phyloP scores from a whole-genome alignment of 2,797 vertebrate species.

The Capromys pilorides region DNA sequence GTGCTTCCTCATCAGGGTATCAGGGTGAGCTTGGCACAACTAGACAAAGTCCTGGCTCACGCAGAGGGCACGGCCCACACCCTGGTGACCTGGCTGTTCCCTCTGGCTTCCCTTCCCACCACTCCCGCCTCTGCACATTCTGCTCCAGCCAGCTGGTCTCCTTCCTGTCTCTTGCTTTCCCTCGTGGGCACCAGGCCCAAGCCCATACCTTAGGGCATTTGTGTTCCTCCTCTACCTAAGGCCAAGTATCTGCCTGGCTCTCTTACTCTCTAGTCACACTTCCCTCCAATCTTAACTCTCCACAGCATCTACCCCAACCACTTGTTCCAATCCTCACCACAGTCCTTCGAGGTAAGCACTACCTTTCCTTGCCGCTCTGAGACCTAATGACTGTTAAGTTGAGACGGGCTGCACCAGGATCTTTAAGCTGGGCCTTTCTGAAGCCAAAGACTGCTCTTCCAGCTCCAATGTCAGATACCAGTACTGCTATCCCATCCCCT shows the following conservation, averaged over 20 bases:
- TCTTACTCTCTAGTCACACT: neutral
- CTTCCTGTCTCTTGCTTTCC: neutral
- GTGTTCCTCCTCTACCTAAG: neutral
- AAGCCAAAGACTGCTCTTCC: neutral
- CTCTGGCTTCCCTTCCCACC: neutral
- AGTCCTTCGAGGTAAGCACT: neutral
- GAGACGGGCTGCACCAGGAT: neutral
- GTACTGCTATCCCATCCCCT: neutral
- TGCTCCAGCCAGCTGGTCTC: neutral
- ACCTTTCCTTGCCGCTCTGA: neutral
- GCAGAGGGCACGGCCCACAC: neutral
- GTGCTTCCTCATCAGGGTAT: neutral
- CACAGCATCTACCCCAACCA: neutral
- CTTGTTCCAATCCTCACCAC: neutral
- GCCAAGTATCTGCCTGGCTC: neutral
- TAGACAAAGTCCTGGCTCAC: neutral
- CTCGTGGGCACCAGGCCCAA: neutral
- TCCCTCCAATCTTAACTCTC: neutral
- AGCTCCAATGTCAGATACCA: neutral
- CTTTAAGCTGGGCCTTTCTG: neutral
- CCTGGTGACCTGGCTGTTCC: fast-evolving
- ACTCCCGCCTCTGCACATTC: neutral
- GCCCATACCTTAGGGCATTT: neutral
- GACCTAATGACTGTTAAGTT: neutral
- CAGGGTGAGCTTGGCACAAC: neutral